Base-by-base conservation (phyloP, 2,888 invertebrate genomes). In the Caenorhabditis wallacei region DNA sequence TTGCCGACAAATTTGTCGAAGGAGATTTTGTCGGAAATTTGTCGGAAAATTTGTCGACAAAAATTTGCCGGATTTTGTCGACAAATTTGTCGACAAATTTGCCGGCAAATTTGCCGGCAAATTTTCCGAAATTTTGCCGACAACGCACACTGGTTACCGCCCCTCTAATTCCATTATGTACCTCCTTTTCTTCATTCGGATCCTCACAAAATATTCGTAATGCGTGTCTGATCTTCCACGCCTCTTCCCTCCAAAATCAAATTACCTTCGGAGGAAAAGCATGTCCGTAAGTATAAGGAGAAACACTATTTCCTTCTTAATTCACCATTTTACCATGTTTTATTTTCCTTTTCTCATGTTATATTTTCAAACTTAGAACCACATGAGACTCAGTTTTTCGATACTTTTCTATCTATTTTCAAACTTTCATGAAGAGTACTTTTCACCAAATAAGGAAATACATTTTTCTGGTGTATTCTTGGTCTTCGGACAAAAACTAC, bases 151-250 rank as follows among this genome's bases (percentile, higher is more conserved):
- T n/a, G n/a, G n/a, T n/a, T n/a, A n/a, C n/a, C n/a, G 40, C 40
- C 11, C 54, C 63, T 35, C 66, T 78, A 78, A 78, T 69, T 54
- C 37, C 46, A 69, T 78, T 69, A 78, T 59, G 76, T 76, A 68
- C 76, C 68, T 78, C 69, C 69, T 56, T 46, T 51, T 35, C 51
- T 35, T 53, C 53, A 53, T 37, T 69, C 54, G 69, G 63, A 69
- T 61, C 78, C 54, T 54, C 69, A 61, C 53, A 76, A 76, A 76
- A 76, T 69, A 78, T 69, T 78, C 78, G 78, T 78, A 69, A 78
- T 78, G 78, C 78, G 35, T 59, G 53, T 20, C 78, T 78, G 78
- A 78, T 78, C 78, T 78, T 78, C 78, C 78, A 78, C 69, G 78
- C 69, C 72, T 51, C 48, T 54, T 74, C 57, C 70, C n/a, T n/a